phyloP scores from a whole-genome alignment of 2,888 invertebrate species.

The Lepidocyrtinus sp. region DNA sequence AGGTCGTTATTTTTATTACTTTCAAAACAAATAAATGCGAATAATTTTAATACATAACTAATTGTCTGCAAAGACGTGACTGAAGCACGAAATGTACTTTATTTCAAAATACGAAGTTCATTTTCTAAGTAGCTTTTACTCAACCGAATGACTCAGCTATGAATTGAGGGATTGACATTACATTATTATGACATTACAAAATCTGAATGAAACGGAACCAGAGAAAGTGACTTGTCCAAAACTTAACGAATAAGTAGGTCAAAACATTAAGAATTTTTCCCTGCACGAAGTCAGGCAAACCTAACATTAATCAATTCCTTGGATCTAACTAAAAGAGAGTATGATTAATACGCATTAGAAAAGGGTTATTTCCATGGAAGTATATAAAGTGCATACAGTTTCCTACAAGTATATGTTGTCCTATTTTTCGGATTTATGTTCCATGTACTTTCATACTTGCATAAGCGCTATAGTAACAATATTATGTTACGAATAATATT shows the following conservation, averaged over 20 bases:
- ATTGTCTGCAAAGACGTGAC: background rate
- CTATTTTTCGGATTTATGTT: background rate
- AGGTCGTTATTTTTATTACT: background rate
- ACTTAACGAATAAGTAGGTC: conserved; percentile 22
- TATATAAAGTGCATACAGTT: background rate
- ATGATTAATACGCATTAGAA: no score
- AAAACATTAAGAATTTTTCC: conserved; percentile 24
- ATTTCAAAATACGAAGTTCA: background rate
- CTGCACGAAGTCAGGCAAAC: conserved; percentile 34
- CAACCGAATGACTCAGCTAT: no score
- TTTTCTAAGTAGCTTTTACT: no score
- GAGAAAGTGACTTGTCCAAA: conserved; percentile 39
- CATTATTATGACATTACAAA: background rate
- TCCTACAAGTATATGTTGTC: background rate
- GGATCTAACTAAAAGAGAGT: no score
- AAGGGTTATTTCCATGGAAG: background rate
- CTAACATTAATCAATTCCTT: conserved; percentile 44
- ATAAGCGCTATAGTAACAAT: background rate
- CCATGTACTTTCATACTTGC: background rate
- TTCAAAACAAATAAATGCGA: background rate
- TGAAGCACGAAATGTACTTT: background rate
- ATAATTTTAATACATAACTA: background rate
- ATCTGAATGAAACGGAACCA: background rate
- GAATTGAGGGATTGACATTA: background rate
- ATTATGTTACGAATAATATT: background rate